Conservation (phyloP, 2,888 invertebrate species). For the Pelosia muscerda region DNA sequence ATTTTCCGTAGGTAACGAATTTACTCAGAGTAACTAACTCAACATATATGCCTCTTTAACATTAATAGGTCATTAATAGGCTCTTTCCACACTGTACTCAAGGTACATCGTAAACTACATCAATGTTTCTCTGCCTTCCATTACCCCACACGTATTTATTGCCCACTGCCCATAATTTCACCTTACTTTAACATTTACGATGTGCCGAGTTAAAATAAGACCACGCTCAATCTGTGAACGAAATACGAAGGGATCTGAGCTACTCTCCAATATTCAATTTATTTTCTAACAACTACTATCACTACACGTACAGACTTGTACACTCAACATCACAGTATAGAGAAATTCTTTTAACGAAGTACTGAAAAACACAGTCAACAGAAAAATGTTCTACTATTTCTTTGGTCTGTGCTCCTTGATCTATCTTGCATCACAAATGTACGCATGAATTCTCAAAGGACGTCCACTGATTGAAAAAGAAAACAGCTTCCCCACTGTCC, state of each 20-base stretch:
- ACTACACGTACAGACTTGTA: conserved; percentile 50
- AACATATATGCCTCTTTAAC: conserved; percentile 21
- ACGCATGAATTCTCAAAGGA: conserved; percentile 68
- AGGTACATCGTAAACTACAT: conserved; percentile 48
- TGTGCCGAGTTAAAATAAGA: conserved; percentile 70
- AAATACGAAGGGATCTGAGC: conserved; percentile 65
- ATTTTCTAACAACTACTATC: conserved; percentile 76
- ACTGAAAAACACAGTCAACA: conserved; percentile 28
- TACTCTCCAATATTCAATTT: conserved; percentile 78
- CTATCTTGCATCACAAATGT: conserved; percentile 61
- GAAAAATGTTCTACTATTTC: conserved; percentile 16
- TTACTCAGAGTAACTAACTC: conserved; percentile 21
- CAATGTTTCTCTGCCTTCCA: conserved; percentile 49
- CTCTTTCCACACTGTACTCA: conserved; percentile 39
- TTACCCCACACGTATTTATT: conserved; percentile 54
- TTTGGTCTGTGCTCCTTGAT: conserved; percentile 59
- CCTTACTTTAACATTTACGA: conserved; percentile 67
- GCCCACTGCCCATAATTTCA: conserved; percentile 58
- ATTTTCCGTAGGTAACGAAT: conserved; percentile 17
- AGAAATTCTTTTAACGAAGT: conserved; percentile 9
- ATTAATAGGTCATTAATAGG: conserved; percentile 50
- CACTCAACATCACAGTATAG: conserved; percentile 54
- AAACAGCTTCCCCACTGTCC: conserved; percentile 81
- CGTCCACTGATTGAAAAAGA: conserved; percentile 83
- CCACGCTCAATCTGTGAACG: conserved; percentile 70